These are phyloP conservation scores for Orientallactaga sibirica DNA, from an alignment of 2,797 vertebrate genomes.

Conservation along the genomic window DNA sequence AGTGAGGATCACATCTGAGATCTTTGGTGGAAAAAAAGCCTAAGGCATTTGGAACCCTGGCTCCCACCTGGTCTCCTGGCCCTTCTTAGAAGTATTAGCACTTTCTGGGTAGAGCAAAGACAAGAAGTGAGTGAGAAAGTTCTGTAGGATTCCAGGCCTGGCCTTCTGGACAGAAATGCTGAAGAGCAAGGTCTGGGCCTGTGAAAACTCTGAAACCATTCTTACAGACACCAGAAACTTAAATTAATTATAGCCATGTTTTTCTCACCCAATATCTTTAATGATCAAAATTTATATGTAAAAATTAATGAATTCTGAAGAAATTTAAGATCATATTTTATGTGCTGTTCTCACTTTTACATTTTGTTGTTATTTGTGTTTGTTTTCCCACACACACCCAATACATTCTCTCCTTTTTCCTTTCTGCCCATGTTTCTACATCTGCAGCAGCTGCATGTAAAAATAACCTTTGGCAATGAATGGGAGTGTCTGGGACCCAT, in stretches of 20 bases:
- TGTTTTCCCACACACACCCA: background rate
- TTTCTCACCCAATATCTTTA: background rate
- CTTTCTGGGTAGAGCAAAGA: background rate
- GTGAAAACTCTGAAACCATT: background rate
- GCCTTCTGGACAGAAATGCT: accelerated
- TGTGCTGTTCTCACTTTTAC: background rate
- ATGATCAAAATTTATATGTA: background rate
- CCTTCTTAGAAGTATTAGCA: background rate
- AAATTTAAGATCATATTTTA: background rate
- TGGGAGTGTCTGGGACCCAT: conserved; percentile 3
- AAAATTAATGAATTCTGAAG: background rate
- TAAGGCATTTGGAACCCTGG: background rate
- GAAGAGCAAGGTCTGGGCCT: background rate
- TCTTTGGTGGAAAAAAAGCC: background rate
- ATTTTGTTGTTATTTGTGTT: background rate
- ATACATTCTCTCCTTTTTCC: background rate
- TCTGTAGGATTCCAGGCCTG: accelerated
- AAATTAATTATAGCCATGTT: background rate
- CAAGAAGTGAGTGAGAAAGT: accelerated
- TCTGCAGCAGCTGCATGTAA: background rate
- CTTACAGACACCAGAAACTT: background rate
- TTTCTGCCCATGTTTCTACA: background rate
- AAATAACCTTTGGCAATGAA: conserved; percentile 27
- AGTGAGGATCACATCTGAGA: background rate
- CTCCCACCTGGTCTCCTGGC: background rate